Base-by-base conservation (phyloP, 2,797 vertebrate species). In the Zenarchopterus dispar region DNA sequence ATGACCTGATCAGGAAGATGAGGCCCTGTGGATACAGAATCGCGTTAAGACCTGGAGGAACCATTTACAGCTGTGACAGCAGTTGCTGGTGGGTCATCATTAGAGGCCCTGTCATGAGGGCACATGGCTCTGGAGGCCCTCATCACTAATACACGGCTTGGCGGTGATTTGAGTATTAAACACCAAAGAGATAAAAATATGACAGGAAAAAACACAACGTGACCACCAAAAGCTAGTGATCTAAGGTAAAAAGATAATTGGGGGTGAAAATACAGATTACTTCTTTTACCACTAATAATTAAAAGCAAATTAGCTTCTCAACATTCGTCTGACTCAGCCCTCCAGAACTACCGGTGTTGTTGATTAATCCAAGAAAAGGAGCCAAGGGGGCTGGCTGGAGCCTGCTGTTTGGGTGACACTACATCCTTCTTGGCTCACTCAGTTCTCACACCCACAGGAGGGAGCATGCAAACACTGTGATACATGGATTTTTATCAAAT, bases 401-500 rank as follows among this genome's bases (percentile, higher is more conserved):
- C 55, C 58, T 68, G 67, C 53, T 77, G 76, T 81, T 77, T 83
- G 67, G 80, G 74, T 72, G 76, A 19, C 67, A 43, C 63, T 54
- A 16, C 75, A 67, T 84, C 73, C 76, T 78, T 62, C 64, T 62
- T 80, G 75, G 58, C 72, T 77, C 66, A 62, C 59, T 65, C 59
- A 11, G 62, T 73, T 59, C 63, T 69, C 73, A 51, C 43, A 28
- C 81, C 67, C 83, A 67, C 70, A 65, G 75, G 84, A 84, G 73
- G 72, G 19, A 50, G 64, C 80, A 71, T 85, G 81, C 85, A 88
- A 87, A 89, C 82, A 85, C 80, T 78, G 54, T 84, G 85, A 86
- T 78, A 88, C 78, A 84, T 87, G 84, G 71, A 73, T 86, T 82
- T 75, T 85, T 70, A 85, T 84, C 78, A 81, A 83, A 88, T 88